Conservation (phyloP, 1,140 invertebrate genomes). For the Maconellicoccus hirsutus region DNA sequence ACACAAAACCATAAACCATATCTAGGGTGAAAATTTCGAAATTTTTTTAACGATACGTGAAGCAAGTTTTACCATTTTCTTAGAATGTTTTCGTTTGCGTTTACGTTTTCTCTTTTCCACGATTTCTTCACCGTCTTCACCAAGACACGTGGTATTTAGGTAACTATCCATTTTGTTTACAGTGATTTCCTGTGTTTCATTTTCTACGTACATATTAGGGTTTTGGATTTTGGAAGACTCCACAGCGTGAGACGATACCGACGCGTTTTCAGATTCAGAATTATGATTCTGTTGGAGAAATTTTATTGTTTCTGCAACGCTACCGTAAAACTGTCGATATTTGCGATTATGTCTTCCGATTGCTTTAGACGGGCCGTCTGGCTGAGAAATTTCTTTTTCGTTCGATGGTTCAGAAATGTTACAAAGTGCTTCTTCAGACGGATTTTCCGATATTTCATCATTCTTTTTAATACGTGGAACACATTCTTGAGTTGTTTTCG, state of each 20-base stretch:
- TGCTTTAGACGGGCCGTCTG: not conserved
- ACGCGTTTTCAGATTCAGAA: not conserved
- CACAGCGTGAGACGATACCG: too few relatives aligned
- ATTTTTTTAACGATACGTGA: not conserved
- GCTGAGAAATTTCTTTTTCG: too few relatives aligned
- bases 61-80: not conserved
- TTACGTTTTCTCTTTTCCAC: not conserved
- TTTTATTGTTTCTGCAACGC: not conserved
- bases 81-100: conserved; percentile 1
- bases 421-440: too few relatives aligned
- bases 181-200: not conserved
- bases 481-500: too few relatives aligned
- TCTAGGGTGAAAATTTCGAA: too few relatives aligned
- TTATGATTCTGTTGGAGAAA: not conserved
- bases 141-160: not conserved
- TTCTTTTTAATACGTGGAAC: too few relatives aligned
- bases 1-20: too few relatives aligned
- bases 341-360: not conserved
- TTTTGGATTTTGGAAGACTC: too few relatives aligned
- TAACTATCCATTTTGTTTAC: not conserved
- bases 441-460: too few relatives aligned
- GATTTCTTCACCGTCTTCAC: not conserved
- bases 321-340: not conserved
- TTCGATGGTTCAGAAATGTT: too few relatives aligned
- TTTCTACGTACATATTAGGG: too few relatives aligned